Percentiles rank a stretch among this genome's conserved stretches.
These are phyloP conservation scores for Oppia nitens DNA, from an alignment of 1,140 invertebrate genomes.

Conservation along the genomic window DNA sequence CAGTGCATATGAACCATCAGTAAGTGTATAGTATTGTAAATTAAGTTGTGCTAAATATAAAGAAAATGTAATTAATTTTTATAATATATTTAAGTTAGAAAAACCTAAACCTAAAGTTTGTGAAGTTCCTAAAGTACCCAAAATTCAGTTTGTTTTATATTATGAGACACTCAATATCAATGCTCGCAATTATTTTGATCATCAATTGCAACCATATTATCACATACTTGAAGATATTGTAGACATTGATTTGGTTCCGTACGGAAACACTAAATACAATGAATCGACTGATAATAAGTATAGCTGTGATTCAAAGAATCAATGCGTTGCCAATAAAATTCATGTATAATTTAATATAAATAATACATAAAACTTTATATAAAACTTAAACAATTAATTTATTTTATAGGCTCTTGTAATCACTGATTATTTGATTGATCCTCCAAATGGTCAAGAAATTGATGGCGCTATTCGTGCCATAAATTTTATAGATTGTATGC, in stretches of 20 bases:
- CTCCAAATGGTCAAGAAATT: constrained; percentile 7
- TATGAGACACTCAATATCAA: constrained; percentile 5
- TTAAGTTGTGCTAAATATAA: not conserved
- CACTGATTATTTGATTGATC: not conserved
- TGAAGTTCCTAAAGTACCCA: constrained; percentile 1
- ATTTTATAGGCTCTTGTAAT: constrained; percentile 12
- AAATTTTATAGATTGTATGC: constrained; percentile 10
- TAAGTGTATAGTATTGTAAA: not conserved
- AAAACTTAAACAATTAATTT: not conserved
- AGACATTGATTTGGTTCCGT: constrained; percentile 15
- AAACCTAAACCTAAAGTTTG: constrained; percentile 10
- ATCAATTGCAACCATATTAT: constrained; percentile 10
- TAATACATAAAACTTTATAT: not conserved
- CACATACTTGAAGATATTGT: constrained; percentile 15
- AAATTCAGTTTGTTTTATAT: constrained; percentile 9
- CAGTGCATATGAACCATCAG: not conserved
- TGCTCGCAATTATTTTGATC: not conserved
- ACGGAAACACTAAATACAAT: constrained; percentile 8
- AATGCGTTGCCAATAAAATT: constrained; percentile 8
- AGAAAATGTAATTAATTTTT: not conserved
- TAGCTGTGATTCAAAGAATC: not conserved
- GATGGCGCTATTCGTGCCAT: constrained; percentile 9
- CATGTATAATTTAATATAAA: not conserved
- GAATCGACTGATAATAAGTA: not conserved
- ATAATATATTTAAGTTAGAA: not conserved